Conservation (phyloP, 2,113 vertebrate genomes). For the Gasterosteus nipponicus region DNA sequence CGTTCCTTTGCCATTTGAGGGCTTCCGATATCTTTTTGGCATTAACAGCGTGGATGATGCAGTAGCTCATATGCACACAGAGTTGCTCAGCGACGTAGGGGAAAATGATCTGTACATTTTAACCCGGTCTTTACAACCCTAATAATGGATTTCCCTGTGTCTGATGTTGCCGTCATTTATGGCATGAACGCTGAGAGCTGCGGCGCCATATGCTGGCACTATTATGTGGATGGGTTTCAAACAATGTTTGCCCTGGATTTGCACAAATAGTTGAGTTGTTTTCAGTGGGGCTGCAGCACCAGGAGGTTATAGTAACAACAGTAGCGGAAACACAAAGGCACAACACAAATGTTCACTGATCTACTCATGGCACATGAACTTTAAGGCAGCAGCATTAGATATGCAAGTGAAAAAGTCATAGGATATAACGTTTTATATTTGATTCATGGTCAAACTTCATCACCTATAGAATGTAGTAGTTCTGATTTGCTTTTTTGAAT, state of each 20-base stretch:
- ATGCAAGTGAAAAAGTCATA: background rate
- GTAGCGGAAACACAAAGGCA: background rate
- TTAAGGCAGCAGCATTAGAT: background rate
- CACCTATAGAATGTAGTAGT: background rate
- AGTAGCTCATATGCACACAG: slow-evolving; percentile 44
- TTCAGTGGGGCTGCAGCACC: background rate
- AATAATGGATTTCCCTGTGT: slow-evolving; percentile 46
- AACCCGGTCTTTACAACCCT: slow-evolving; percentile 48
- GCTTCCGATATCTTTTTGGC: slow-evolving; percentile 64
- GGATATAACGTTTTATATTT: background rate
- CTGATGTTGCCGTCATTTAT: slow-evolving; percentile 40
- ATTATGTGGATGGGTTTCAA: slow-evolving; percentile 36
- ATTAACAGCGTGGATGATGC: slow-evolving; percentile 58
- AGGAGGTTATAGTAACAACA: background rate
- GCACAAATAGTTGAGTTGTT: background rate
- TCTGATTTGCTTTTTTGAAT: background rate
- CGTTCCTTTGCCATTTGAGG: slow-evolving; percentile 64
- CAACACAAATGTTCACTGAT: slow-evolving; percentile 13
- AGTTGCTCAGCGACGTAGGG: slow-evolving; percentile 44
- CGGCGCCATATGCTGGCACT: slow-evolving; percentile 26
- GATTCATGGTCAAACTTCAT: slow-evolving; percentile 9
- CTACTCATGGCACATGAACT: slow-evolving; percentile 2
- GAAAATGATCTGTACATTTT: slow-evolving; percentile 48
- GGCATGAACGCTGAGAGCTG: slow-evolving; percentile 9
- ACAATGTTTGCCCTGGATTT: background rate